phyloP scores from a whole-genome alignment of 2,888 invertebrate genomes.

The Metacarcinus magister region DNA sequence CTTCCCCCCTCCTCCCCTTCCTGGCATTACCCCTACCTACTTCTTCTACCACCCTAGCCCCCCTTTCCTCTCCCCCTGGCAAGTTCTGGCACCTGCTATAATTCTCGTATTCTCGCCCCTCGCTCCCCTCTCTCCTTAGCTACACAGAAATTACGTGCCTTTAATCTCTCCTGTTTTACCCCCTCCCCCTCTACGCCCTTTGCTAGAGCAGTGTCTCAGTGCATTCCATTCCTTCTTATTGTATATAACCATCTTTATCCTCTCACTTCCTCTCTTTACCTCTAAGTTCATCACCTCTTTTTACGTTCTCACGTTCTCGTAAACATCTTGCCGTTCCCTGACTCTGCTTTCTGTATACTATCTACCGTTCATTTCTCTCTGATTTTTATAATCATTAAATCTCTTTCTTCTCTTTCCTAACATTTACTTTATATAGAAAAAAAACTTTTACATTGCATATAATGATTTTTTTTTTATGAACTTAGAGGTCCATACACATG shows the following conservation, averaged over 20 bases:
- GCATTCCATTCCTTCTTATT: constrained; percentile 51
- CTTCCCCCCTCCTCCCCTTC: constrained; percentile 51
- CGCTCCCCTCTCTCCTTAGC: constrained; percentile 72
- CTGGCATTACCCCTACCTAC: constrained; percentile 42
- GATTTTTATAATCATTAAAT: background rate
- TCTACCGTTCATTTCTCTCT: background rate
- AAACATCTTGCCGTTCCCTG: background rate
- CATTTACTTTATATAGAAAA: background rate
- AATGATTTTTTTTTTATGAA: background rate
- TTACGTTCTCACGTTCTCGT: background rate
- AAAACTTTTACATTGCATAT: background rate
- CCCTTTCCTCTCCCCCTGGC: constrained; percentile 61
- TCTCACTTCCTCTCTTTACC: constrained; percentile 55
- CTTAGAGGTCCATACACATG: background rate
- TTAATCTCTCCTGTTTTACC: constrained; percentile 59
- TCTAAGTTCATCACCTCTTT: constrained; percentile 56
- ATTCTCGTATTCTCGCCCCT: constrained; percentile 60
- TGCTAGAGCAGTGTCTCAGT: background rate
- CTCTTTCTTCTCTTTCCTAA: background rate
- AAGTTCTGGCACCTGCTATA: constrained; percentile 75
- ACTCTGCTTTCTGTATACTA: background rate
- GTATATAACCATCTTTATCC: constrained; percentile 26
- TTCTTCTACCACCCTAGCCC: constrained; percentile 18
- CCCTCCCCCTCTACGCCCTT: constrained; percentile 16
- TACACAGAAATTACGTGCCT: constrained; percentile 70